These are phyloP conservation scores for Myiozetetes cayanensis DNA, from an alignment of 2,113 vertebrate species.

Conservation along the genomic window DNA sequence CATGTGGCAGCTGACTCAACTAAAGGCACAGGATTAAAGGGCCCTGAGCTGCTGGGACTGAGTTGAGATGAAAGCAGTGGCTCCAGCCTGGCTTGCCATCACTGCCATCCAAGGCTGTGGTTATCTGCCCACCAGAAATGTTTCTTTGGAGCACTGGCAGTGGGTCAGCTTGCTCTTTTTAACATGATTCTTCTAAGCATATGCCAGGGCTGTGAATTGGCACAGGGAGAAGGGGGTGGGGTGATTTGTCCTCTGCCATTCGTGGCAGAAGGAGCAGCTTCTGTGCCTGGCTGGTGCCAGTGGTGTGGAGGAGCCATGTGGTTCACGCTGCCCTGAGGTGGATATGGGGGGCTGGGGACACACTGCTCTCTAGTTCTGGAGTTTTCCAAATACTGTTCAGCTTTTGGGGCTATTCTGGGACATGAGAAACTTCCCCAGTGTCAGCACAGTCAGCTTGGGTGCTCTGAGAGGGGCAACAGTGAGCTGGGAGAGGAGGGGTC, in stretches of 20 bases:
- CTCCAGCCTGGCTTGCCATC: background rate
- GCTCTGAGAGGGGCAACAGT: background rate
- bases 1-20: background rate
- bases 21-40: background rate
- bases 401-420: background rate
- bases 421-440: background rate
- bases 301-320: background rate
- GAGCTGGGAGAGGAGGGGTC: background rate
- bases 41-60: background rate
- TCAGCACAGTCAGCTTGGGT: background rate
- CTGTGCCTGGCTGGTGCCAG: background rate
- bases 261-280: background rate
- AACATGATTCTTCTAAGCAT: background rate
- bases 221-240: fast-evolving
- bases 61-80: background rate
- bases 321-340: background rate
- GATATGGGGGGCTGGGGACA: background rate
- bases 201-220: background rate
- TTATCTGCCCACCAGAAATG: background rate
- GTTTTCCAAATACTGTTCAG: background rate
- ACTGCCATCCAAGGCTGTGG: background rate
- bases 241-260: background rate
- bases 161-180: background rate
- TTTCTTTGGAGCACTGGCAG: background rate
- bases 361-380: background rate